Evolutionary conservation across 1,140 invertebrate species (phyloP), one percentile per base, ranked within the genome.

Genomic region (Rhizoglyphus robini): DNA sequence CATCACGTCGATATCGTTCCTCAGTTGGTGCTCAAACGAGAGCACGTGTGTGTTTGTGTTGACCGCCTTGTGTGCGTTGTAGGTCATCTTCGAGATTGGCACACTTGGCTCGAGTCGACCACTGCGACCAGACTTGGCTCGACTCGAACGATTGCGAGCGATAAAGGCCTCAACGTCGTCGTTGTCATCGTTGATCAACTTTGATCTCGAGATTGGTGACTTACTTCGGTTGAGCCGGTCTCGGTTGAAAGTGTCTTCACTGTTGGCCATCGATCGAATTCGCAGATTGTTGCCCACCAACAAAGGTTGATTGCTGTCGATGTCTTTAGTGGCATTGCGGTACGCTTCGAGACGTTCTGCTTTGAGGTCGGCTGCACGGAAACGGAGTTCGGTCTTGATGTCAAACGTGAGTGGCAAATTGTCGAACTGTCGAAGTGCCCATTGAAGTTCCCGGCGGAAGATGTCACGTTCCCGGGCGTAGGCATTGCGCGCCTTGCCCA

Each of bases 401-500:
- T 60, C 58, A 15, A 60, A 60, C 11, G 32, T 29, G 15, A 60
- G n/a, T 27, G 58, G 58, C 3, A 3, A 51, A 8, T 54, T 23
- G 3, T 30, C 29, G 29, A 34, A 60, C 29, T 60, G 58, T 3
- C 30, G 58, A 27, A 60, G n/a, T 23, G 30, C 27, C 3, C 27
- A 2, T 27, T 29, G 15, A 15, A 60, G 29, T 46, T 60, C 58
- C 2, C 58, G 58, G 3, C 58, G 58, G 29, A 60, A 60, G 36
- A 27, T 4, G 15, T 60, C 58, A 46, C 58, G 58, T 46, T 60
- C 58, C 15, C 25, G 15, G 2, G 32, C 27, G 15, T 60, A 60
- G 29, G 27, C 29, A 46, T 60, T 60, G 29, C 58, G 58, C 3
- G 58, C 58, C 29, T 60, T 15, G 29, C 58, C 36, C 58, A 60